phyloP scores from a whole-genome alignment of 2,797 vertebrate species.

The Cossypha niveicapilla region DNA sequence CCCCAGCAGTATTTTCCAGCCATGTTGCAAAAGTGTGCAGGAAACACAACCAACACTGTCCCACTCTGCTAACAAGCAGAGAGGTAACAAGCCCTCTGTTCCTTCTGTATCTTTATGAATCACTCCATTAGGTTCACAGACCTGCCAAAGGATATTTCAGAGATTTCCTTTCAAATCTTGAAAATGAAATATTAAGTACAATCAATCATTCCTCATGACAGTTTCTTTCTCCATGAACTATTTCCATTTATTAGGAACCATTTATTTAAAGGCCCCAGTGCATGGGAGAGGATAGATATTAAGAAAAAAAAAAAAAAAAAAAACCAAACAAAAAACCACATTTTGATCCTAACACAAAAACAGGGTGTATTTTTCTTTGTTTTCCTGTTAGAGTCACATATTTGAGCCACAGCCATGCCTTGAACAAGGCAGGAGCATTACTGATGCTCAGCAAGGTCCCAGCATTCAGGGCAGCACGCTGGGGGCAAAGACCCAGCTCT shows the following conservation, averaged over 20 bases:
- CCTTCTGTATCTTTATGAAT: background rate
- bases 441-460: background rate
- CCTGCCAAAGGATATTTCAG: slow-evolving; percentile 26
- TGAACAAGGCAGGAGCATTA: background rate
- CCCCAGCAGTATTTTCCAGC: background rate
- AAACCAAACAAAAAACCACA: background rate
- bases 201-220: slow-evolving; percentile 22
- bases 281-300: background rate
- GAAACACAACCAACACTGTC: background rate
- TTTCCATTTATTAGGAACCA: slow-evolving; percentile 1
- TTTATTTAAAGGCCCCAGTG: background rate
- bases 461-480: background rate
- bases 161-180: slow-evolving; percentile 18
- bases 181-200: slow-evolving; percentile 30
- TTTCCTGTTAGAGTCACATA: background rate
- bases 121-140: slow-evolving; percentile 6
- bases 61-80: background rate
- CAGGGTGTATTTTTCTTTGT: background rate
- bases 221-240: background rate
- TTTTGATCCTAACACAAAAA: background rate
- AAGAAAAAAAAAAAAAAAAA: background rate
- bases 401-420: background rate
- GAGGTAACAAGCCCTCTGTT: background rate
- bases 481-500: background rate
- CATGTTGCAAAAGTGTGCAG: accelerated